phyloP scores from a whole-genome alignment of 2,888 invertebrate species.

The Dexiosoma caninum region DNA sequence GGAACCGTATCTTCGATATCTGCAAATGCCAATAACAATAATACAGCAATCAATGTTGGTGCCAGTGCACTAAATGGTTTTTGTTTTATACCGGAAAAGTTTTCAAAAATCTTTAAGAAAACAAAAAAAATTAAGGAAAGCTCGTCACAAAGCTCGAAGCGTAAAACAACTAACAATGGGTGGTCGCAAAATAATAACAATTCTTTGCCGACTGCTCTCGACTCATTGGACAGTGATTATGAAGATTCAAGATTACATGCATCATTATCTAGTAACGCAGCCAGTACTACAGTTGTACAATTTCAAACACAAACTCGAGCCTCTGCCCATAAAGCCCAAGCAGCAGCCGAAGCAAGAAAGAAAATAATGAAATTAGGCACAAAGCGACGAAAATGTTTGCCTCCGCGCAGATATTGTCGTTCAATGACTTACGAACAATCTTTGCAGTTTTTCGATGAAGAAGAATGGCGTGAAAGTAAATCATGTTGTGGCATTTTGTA shows the following conservation, averaged over 20 bases:
- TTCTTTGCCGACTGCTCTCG: conserved; percentile 67
- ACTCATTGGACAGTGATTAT: conserved; percentile 70
- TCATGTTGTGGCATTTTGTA: conserved; percentile 75
- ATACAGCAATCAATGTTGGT: neutral
- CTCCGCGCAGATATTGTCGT: conserved; percentile 72
- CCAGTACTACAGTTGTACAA: conserved; percentile 63
- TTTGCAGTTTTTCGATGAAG: conserved; percentile 73
- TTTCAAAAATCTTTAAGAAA: conserved; percentile 78
- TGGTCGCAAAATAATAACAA: conserved; percentile 64
- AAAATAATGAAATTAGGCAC: conserved; percentile 66
- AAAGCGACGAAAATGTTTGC: conserved; percentile 71
- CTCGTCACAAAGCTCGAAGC: conserved; percentile 23
- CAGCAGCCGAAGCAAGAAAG: conserved; percentile 25
- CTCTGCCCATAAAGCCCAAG: conserved; percentile 61
- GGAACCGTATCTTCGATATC: conserved; percentile 12
- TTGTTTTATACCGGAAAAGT: conserved; percentile 75
- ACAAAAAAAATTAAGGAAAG: conserved; percentile 73
- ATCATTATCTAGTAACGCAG: conserved; percentile 50
- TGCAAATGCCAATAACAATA: conserved; percentile 30
- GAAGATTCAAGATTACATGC: conserved; percentile 65
- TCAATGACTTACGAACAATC: conserved; percentile 65
- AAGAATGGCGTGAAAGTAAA: conserved; percentile 71
- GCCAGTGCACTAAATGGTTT: conserved; percentile 44
- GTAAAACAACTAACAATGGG: conserved; percentile 64
- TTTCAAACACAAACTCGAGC: conserved; percentile 70